phyloP scores from a whole-genome alignment of 2,888 invertebrate species.

The Cantharis flavilabris region DNA sequence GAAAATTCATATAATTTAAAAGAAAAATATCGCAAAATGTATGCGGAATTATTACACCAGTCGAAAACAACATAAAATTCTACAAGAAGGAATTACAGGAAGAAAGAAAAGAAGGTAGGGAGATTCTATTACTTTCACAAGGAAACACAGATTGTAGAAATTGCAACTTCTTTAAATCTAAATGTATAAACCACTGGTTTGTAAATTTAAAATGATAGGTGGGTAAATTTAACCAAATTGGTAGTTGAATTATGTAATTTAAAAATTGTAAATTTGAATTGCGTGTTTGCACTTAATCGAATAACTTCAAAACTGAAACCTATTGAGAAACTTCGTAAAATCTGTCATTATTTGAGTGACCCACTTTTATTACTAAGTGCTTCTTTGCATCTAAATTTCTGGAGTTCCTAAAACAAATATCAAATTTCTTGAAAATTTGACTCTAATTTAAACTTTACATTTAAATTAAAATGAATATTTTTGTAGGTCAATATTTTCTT shows the following conservation, averaged over 20 bases:
- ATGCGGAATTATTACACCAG: neutral
- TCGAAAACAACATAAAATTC: neutral
- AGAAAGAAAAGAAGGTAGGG: neutral
- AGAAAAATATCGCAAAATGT: neutral
- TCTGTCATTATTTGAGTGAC: neutral
- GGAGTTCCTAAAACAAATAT: conserved; percentile 2
- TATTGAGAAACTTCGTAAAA: neutral
- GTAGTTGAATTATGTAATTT: neutral
- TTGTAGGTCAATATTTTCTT: neutral
- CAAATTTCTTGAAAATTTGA: conserved; percentile 2
- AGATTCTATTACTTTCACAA: neutral
- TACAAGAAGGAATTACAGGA: neutral
- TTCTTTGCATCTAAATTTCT: conserved; percentile 2
- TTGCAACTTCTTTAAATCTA: neutral
- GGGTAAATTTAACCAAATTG: neutral
- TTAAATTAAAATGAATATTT: neutral
- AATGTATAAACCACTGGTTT: neutral
- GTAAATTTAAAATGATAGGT: neutral
- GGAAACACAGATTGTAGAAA: neutral
- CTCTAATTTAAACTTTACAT: neutral
- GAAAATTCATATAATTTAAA: neutral
- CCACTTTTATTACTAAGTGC: conserved; percentile 1
- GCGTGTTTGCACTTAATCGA: neutral
- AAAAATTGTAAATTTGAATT: neutral
- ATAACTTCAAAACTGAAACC: neutral